Conservation (phyloP, 2,113 vertebrate species). For the Anhinga rufa region DNA sequence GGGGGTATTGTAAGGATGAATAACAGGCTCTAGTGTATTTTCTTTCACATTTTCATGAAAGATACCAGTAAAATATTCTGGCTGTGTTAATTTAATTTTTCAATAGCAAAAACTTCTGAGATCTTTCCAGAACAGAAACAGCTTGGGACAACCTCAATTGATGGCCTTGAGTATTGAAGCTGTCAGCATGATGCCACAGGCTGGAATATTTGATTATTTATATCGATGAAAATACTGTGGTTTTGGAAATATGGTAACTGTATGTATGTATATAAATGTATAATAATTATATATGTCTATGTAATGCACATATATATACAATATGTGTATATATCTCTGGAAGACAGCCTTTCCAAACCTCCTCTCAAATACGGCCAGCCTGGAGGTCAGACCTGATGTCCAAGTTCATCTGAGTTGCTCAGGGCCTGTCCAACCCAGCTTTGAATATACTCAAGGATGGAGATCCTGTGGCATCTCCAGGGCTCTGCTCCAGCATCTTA, state of each 20-base stretch:
- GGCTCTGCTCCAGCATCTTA: neutral
- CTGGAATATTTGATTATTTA: neutral
- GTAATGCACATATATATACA: neutral
- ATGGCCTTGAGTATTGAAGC: neutral
- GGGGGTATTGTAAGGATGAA: neutral
- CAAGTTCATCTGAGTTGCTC: neutral
- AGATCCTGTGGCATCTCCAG: too few species aligned
- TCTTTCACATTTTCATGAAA: neutral
- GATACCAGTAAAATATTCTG: neutral
- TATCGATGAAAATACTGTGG: neutral
- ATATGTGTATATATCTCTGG: neutral
- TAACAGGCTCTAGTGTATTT: neutral
- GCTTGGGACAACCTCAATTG: neutral
- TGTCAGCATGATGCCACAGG: neutral
- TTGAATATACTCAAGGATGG: too few species aligned
- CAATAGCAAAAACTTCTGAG: neutral
- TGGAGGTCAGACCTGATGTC: fast-evolving
- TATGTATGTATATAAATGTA: fast-evolving
- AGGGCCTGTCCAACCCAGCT: neutral
- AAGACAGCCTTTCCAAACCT: neutral
- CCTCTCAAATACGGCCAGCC: neutral
- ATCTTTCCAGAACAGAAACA: neutral
- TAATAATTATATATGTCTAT: neutral
- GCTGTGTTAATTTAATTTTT: neutral
- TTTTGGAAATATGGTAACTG: neutral